A percentile compares a stretch with the other conserved stretches of the same genome.
phyloP scores from a whole-genome alignment of 2,797 vertebrate genomes.

The Acanthurus lineatus region DNA sequence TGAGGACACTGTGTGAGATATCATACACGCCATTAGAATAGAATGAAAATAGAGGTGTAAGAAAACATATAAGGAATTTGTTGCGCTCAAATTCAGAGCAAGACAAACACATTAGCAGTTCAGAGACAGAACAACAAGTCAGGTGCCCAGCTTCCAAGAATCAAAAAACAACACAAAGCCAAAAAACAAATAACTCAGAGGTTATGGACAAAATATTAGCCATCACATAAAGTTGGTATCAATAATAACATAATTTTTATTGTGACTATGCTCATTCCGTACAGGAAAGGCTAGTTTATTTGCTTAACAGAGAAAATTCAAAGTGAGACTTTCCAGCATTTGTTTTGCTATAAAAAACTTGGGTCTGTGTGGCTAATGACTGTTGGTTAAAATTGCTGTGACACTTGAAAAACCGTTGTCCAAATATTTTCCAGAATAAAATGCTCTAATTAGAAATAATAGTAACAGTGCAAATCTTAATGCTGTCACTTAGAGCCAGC shows the following conservation, averaged over 20 bases:
- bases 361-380: not conserved
- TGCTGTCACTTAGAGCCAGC: slow-evolving; percentile 2
- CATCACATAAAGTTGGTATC: not conserved
- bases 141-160: too few species aligned
- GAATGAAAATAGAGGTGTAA: not conserved
- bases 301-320: not conserved
- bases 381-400: not conserved
- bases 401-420: not conserved
- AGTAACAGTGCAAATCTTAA: slow-evolving; percentile 28
- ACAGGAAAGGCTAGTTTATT: not conserved
- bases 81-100: not conserved
- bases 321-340: not conserved
- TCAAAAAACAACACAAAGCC: too few species aligned
- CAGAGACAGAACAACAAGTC: not conserved
- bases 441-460: slow-evolving; percentile 20
- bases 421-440: slow-evolving; percentile 20
- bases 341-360: not conserved
- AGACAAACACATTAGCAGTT: slow-evolving; percentile 9
- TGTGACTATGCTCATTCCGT: not conserved
- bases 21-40: slow-evolving; percentile 9
- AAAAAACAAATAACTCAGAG: too few species aligned
- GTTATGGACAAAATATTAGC: not conserved
- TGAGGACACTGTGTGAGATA: slow-evolving; percentile 83
- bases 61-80: not conserved
- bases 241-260: not conserved